Conservation (phyloP, 1,140 invertebrate genomes). For the Lepidostoma basale region DNA sequence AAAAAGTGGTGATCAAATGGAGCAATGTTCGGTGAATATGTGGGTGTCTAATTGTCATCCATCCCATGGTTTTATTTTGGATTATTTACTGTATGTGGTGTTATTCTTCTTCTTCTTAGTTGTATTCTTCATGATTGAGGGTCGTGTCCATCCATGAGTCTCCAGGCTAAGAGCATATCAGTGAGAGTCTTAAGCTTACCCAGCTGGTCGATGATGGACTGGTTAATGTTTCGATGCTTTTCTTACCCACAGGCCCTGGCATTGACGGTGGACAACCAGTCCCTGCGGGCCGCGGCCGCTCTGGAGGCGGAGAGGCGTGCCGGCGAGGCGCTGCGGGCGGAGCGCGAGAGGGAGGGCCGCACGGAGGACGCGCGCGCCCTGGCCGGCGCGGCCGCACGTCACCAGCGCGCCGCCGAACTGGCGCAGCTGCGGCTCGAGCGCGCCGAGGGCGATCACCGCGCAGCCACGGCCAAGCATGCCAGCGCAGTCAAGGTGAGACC, state of each 20-base stretch:
- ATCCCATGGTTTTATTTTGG: no score
- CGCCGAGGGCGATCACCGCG: conserved; percentile 55
- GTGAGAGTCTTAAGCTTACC: no score
- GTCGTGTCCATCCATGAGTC: no score
- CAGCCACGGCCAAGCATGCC: conserved; percentile 54
- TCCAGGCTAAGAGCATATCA: no score
- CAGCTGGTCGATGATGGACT: not conserved
- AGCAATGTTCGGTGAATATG: no score
- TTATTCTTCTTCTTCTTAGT: no score
- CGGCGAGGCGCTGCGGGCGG: conserved; percentile 47
- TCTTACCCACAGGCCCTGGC: conserved; percentile 53
- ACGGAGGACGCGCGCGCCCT: conserved; percentile 52
- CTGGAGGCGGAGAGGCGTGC: conserved; percentile 34
- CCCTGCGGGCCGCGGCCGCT: conserved; percentile 49
- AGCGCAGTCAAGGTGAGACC: conserved; percentile 55
- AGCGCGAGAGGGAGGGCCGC: conserved; percentile 51
- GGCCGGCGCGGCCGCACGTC: conserved; percentile 51
- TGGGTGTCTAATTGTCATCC: no score
- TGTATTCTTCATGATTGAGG: no score
- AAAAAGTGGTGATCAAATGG: no score
- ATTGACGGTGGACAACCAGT: conserved; percentile 52
- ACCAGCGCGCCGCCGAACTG: conserved; percentile 52
- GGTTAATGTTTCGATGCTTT: not conserved
- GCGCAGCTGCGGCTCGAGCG: conserved; percentile 47
- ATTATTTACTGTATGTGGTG: no score